These are phyloP conservation scores for Hoplias malabaricus DNA, from an alignment of 2,113 vertebrate genomes.

Conservation along the genomic window DNA sequence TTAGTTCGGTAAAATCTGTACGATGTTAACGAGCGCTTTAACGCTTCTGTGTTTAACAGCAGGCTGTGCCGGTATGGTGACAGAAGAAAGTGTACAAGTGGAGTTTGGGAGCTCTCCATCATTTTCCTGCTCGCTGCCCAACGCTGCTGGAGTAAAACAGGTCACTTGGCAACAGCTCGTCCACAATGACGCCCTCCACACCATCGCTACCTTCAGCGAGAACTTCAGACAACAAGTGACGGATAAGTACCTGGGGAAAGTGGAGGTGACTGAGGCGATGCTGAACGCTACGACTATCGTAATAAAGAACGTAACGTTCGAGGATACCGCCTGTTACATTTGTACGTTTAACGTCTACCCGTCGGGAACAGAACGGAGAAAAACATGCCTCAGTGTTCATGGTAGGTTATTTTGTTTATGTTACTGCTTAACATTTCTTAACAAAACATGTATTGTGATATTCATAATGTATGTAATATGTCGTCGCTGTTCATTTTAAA, in stretches of 20 bases:
- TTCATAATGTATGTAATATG: no score
- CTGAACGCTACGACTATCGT: slow-evolving; percentile 6
- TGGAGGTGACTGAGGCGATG: not conserved
- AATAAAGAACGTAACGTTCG: slow-evolving; percentile 52
- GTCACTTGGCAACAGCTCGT: slow-evolving; percentile 33
- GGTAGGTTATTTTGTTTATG: slow-evolving; percentile 51
- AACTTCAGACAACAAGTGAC: not conserved
- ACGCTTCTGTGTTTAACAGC: not conserved
- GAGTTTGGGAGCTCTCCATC: not conserved
- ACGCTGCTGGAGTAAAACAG: slow-evolving; percentile 35
- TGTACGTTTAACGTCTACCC: slow-evolving; percentile 71
- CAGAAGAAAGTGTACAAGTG: not conserved
- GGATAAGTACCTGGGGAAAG: slow-evolving; percentile 5
- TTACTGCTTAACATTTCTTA: no score
- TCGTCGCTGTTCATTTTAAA: no score
- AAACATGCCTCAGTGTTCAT: slow-evolving; percentile 64
- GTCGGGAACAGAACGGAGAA: slow-evolving; percentile 54
- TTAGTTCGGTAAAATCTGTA: not conserved
- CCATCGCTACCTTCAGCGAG: slow-evolving; percentile 32
- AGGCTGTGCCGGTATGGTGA: slow-evolving; percentile 3
- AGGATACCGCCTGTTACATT: slow-evolving; percentile 68
- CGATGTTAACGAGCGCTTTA: not conserved
- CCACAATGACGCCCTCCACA: not conserved
- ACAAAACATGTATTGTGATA: no score
- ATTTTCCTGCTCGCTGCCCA: not conserved